Evolutionary conservation across 2,113 vertebrate species (phyloP).

Genomic region (Colistium nudipinnis): DNA sequence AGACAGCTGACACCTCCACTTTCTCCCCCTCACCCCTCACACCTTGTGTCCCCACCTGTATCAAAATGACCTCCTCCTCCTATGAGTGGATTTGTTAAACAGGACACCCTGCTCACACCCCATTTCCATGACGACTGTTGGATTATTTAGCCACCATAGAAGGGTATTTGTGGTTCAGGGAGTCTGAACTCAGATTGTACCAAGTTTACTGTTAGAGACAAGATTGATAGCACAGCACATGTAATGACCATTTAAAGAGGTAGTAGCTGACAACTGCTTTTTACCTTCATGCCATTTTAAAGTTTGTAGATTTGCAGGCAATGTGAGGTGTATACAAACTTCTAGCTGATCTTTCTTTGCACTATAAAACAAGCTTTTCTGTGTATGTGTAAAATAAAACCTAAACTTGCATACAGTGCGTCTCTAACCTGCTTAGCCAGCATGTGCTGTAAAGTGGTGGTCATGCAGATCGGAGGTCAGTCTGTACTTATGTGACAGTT

Average conservation of each 20-base stretch:
- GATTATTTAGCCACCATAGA: constrained; percentile 20
- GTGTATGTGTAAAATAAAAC: too few species aligned
- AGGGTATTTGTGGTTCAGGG: constrained; percentile 30
- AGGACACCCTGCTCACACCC: too few species aligned
- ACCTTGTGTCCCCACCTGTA: constrained; percentile 33
- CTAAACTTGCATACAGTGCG: too few species aligned
- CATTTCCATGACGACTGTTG: constrained; percentile 60
- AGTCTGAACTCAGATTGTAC: neutral
- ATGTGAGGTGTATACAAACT: too few species aligned
- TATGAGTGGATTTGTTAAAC: constrained; percentile 40
- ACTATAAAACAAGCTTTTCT: too few species aligned
- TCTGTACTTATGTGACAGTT: neutral
- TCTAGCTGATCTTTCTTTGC: neutral
- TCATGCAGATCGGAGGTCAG: neutral
- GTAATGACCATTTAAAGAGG: constrained; percentile 57
- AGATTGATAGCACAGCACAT: neutral
- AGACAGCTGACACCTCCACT: constrained; percentile 31
- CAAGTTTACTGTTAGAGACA: constrained; percentile 16
- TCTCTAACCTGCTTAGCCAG: too few species aligned
- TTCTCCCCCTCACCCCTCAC: constrained; percentile 18
- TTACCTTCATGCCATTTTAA: neutral
- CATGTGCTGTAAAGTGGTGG: too few species aligned
- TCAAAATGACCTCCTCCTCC: constrained; percentile 36
- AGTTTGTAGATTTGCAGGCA: neutral
- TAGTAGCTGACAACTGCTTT: constrained; percentile 43